A percentile compares a stretch with the other conserved stretches of the same genome.
Evolutionary conservation across 1,140 invertebrate genomes (phyloP).

Genomic region (Aphis craccivora): DNA sequence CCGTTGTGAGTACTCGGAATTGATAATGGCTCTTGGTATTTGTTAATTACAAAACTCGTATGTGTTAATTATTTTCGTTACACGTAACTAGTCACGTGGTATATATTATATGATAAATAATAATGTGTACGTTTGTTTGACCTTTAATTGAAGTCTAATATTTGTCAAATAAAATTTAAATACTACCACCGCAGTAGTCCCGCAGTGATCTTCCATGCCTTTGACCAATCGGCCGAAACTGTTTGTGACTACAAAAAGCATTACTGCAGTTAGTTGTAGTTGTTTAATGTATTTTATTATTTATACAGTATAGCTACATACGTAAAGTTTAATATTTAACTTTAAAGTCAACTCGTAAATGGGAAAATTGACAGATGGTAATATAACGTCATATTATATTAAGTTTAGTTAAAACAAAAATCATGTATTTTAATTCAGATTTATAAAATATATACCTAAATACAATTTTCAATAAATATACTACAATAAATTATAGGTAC

Average conservation of each 20-base stretch:
- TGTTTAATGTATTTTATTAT: not conserved
- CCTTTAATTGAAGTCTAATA: slow-evolving; percentile 1
- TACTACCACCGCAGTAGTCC: not conserved
- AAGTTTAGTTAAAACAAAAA: not conserved
- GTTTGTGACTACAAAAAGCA: not conserved
- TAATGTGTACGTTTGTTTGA: not conserved
- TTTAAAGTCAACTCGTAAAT: not conserved
- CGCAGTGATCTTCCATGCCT: not conserved
- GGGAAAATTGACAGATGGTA: not conserved
- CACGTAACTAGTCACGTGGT: slow-evolving; percentile 6
- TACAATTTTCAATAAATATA: not conserved
- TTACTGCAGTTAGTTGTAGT: not conserved
- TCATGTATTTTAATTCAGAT: not conserved
- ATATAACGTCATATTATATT: too few relatives aligned
- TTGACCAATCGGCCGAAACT: not conserved
- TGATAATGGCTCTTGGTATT: not conserved
- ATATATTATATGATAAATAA: not conserved
- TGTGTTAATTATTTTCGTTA: not conserved
- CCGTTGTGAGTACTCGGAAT: not conserved
- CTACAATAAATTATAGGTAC: not conserved
- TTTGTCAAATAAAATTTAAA: not conserved
- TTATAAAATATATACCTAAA: not conserved
- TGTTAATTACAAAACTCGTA: not conserved
- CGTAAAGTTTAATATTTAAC: not conserved
- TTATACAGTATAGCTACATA: too few relatives aligned